phyloP scores from a whole-genome alignment of 2,797 vertebrate species.

The Platalea minor region DNA sequence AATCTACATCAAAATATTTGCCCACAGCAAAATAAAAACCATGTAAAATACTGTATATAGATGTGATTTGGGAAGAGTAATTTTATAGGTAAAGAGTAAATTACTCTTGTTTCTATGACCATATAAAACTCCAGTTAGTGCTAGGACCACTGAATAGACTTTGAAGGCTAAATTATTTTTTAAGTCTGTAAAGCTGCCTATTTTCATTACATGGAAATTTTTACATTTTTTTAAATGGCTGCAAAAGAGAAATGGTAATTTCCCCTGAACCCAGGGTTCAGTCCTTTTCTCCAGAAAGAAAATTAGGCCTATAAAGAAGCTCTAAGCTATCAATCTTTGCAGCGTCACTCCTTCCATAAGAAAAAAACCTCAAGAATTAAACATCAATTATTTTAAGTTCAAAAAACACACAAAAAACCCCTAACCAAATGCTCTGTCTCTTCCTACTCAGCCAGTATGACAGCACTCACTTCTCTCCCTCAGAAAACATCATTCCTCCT shows the following conservation, averaged over 20 bases:
- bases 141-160: not conserved
- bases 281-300: not conserved
- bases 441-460: not conserved
- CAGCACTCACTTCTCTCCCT: not conserved
- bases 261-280: not conserved
- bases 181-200: not conserved
- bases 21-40: not conserved
- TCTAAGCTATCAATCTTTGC: not conserved
- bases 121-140: not conserved
- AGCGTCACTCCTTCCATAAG: not conserved
- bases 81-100: not conserved
- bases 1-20: not conserved
- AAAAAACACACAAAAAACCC: not conserved
- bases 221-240: not conserved
- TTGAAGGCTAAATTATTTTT: not conserved
- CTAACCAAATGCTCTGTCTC: not conserved
- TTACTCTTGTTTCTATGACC: not conserved
- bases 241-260: not conserved
- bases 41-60: not conserved
- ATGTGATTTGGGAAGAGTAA: not conserved
- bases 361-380: not conserved
- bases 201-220: not conserved
- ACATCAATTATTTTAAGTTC: not conserved
- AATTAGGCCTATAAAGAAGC: not conserved
- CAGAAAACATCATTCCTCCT: conserved; percentile 4